Evolutionary conservation across 2,888 invertebrate genomes (phyloP), one percentile per base, ranked within the genome.

Genomic region (Sisyra nigra): DNA sequence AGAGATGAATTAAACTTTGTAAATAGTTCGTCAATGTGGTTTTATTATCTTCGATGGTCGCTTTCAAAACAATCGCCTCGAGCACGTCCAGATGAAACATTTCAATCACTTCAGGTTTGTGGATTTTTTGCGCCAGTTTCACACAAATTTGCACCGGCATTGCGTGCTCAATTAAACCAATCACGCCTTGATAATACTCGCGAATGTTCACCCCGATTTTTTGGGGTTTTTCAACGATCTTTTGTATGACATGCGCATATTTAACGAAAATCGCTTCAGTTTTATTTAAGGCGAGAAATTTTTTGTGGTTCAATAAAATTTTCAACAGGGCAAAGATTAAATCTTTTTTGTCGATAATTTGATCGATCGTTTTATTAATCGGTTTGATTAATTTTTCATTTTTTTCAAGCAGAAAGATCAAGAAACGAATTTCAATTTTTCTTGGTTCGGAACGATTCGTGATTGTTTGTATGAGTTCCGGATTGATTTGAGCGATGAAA

Each of bases 121-220:
- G 68, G 38, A 60, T 65, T 60, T 78, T 79, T 13, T 66, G 62
- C 41, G 70, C 67, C 41, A 74, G 62, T 52, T 67, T 70, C 45
- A 63, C 54, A 46, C 74, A 75, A 46, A 72, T 73, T 11, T 69
- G 63, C 9, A 61, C 48, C 1, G 69, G 66, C 72, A 78, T 73
- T 52, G 71, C 74, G 49, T 66, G 64, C 1, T 73, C 58, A 32
- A 82, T 68, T 37, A 84, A 56, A 49, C 68, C 67, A 7, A 63
- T 62, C 18, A 79, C 66, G n/a, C 74, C 70, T 42, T 62, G 56
- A 45, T 71, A 66, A 55, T 76, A 71, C 44, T 71, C 68, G 35
- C 71, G 61, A 49, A 79, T 76, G 41, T 79, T 71, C 49, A 73
- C 72, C 1, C 76, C 74, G 3, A 73, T 74, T 61, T 80, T 80